Evolutionary conservation across 2,797 vertebrate genomes (phyloP).

Genomic region (Acipenser oxyrinchus): DNA sequence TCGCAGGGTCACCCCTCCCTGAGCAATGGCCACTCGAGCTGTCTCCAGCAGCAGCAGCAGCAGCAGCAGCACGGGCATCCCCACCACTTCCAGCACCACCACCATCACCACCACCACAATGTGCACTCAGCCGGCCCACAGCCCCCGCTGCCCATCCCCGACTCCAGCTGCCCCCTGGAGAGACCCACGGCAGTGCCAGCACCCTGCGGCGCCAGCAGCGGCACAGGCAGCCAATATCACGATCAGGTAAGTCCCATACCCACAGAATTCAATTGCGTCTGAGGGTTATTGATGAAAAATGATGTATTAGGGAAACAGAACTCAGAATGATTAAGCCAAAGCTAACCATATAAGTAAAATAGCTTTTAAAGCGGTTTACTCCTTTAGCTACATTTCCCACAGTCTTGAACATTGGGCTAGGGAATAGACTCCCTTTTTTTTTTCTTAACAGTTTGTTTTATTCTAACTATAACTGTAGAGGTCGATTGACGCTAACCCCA

Average conservation of each 20-base stretch:
- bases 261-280: constrained; percentile 11
- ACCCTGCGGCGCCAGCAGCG: constrained; percentile 70
- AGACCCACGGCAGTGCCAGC: constrained; percentile 76
- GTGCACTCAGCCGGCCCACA: constrained; percentile 70
- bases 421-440: too few relatives aligned
- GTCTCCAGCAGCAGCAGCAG: constrained; percentile 73
- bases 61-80: constrained; percentile 71
- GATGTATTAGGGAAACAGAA: too few relatives aligned
- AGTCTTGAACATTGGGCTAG: too few relatives aligned
- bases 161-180: constrained; percentile 80
- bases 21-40: constrained; percentile 80
- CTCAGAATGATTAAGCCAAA: too few relatives aligned
- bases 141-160: constrained; percentile 72
- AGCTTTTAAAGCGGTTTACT: too few relatives aligned
- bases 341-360: too few relatives aligned
- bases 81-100: constrained; percentile 74
- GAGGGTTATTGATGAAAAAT: constrained; percentile 7
- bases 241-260: constrained; percentile 72
- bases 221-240: constrained; percentile 70
- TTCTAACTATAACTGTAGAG: too few relatives aligned
- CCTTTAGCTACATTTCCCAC: too few relatives aligned
- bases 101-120: constrained; percentile 82
- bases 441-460: too few relatives aligned
- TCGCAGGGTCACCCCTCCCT: constrained; percentile 76
- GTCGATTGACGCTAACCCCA: too few relatives aligned